Conservation (phyloP, 2,888 invertebrate species). For the Drosophila tripunctata region DNA sequence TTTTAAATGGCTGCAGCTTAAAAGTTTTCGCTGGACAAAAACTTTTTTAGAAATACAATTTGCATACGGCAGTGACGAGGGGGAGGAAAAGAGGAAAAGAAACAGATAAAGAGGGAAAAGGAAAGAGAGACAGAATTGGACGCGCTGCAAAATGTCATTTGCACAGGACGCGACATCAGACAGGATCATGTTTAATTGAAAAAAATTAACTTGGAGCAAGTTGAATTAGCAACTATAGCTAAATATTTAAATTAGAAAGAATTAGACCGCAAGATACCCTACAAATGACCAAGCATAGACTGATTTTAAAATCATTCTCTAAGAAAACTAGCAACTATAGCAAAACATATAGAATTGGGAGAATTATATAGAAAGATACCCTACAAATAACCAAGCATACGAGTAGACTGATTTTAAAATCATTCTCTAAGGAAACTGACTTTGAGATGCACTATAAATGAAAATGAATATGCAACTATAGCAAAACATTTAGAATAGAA, state of each 20-base stretch:
- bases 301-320: no score
- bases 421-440: no score
- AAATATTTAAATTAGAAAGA: neutral
- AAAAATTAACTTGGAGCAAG: slow-evolving; percentile 57
- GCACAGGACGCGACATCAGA: slow-evolving; percentile 17
- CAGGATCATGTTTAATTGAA: slow-evolving; percentile 65
- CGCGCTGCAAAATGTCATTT: slow-evolving; percentile 35
- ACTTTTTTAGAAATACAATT: slow-evolving; percentile 27
- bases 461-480: slow-evolving; percentile 34
- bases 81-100: neutral
- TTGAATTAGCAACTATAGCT: slow-evolving; percentile 38
- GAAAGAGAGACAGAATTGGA: neutral
- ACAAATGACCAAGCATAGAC: no score
- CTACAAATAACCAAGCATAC: no score
- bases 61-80: slow-evolving; percentile 9
- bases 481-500: neutral
- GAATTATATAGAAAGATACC: neutral
- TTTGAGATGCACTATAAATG: neutral
- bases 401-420: no score
- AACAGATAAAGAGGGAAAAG: slow-evolving; percentile 20
- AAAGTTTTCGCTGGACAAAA: slow-evolving; percentile 36
- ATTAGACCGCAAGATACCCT: neutral
- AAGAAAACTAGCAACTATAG: no score
- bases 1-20: slow-evolving; percentile 44
- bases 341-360: neutral